These are phyloP conservation scores for Apis laboriosa DNA, from an alignment of 1,140 invertebrate genomes.

Conservation along the genomic window DNA sequence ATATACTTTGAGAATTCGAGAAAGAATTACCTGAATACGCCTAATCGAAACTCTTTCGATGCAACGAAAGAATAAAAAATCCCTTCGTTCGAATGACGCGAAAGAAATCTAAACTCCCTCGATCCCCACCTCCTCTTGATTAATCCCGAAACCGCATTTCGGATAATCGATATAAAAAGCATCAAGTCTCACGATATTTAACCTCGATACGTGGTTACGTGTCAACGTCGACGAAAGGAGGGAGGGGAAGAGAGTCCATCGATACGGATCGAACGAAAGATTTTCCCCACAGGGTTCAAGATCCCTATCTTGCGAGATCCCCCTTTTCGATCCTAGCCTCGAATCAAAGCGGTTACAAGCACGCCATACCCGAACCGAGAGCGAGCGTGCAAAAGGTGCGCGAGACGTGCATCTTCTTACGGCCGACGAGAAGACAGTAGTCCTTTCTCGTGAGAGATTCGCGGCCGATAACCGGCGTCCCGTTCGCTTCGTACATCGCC, in stretches of 20 bases:
- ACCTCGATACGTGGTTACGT: conserved; percentile 24
- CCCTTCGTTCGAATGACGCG: too few species aligned
- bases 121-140: too few species aligned
- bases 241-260: background rate
- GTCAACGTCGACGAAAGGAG: conserved; percentile 31
- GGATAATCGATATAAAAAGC: too few species aligned
- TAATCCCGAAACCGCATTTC: too few species aligned
- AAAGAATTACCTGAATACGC: too few species aligned
- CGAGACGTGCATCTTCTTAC: conserved; percentile 63
- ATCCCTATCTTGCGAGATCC: conserved; percentile 16
- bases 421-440: conserved; percentile 68
- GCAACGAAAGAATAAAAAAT: too few species aligned
- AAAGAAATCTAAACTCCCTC: too few species aligned
- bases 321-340: conserved; percentile 26
- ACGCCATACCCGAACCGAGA: conserved; percentile 3
- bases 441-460: conserved; percentile 66
- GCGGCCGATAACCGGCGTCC: conserved; percentile 63
- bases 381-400: conserved; percentile 40
- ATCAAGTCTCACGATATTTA: conserved; percentile 32
- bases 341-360: conserved; percentile 51
- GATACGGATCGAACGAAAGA: conserved; percentile 19
- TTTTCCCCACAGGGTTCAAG: background rate
- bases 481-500: conserved; percentile 33
- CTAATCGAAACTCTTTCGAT: too few species aligned
- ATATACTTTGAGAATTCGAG: too few species aligned